Base-by-base conservation (phyloP, 2,113 vertebrate genomes). In the Synodontis membranacea region DNA sequence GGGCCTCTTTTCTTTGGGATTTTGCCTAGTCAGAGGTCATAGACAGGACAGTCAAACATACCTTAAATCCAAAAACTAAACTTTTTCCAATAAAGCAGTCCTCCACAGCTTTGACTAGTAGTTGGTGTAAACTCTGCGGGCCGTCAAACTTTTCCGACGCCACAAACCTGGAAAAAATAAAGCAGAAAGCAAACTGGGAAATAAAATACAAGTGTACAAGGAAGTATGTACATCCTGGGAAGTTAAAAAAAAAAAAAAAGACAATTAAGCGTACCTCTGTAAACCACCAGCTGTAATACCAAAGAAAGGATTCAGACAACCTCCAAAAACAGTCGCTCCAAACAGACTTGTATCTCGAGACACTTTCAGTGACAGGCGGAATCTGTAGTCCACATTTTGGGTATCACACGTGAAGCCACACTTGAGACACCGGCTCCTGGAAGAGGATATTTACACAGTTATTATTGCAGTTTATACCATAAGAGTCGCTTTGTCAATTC, bases 31-130 rank as follows among this genome's bases (percentile, higher is more conserved):
- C 14, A 52, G 11, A 52, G 50, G 14, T 52, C 50, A 14, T 2
- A 74, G 52, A 70, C 14, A n/a, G 54, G 50, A 76, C 1, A 70
- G 25, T 25, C 25, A 81, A 54, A 52, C 54, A 62, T 86, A 97
- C 96, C 96, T 96, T 96, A 46, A 97, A 91, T 91, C 95, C 95
- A 92, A 97, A 97, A 84, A 96, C 76, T 91, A 97, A 96, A 78
- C 82, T 95, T 92, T 88, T 96, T 79, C 96, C 96, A 85, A 97
- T 56, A 88, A 97, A 97, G 92, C 95, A 96, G 37, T 89, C 87
- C 92, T 96, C 93, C 21, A 96, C 95, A 42, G 96, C 96, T 93
- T 94, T 94, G 88, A 91, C 87, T 82, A 97, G 86, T 0, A 88
- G 78, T 76, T 87, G 91, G 44, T 91, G 89, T 90, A 86, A 58